These are phyloP conservation scores for Spodoptera frugiperda DNA, from an alignment of 1,140 invertebrate species.

Conservation along the genomic window DNA sequence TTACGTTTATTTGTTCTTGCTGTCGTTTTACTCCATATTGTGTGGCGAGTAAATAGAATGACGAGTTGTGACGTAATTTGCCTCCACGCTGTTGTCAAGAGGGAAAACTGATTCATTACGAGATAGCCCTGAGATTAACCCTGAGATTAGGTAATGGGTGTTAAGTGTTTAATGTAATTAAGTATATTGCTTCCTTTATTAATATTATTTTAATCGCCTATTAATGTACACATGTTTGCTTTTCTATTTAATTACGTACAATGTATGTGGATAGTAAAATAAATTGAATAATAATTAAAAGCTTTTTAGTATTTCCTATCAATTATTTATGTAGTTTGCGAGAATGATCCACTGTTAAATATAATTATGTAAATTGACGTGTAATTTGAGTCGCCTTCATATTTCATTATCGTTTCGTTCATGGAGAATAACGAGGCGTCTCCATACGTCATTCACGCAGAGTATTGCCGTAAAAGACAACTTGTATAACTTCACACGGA, in stretches of 20 bases:
- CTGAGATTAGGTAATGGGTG: not conserved
- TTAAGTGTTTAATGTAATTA: not conserved
- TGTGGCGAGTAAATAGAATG: not conserved
- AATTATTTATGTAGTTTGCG: no score
- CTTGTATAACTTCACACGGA: constrained; percentile 23
- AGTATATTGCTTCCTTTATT: not conserved
- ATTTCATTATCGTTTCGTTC: constrained; percentile 1
- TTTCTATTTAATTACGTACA: no score
- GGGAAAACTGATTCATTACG: not conserved
- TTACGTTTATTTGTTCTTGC: constrained; percentile 15
- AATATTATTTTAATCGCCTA: not conserved
- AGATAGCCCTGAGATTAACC: not conserved
- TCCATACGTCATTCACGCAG: constrained; percentile 1
- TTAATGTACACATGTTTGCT: no score
- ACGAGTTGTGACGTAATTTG: not conserved
- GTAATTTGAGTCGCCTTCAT: not conserved
- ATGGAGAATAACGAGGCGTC: not conserved
- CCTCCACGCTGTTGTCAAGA: not conserved
- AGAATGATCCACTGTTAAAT: no score
- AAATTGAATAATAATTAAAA: no score
- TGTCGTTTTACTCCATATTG: not conserved
- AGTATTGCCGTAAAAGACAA: not conserved
- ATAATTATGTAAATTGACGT: not conserved
- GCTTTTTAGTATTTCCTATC: no score
- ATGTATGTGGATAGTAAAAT: no score